Evolutionary conservation across 2,113 vertebrate genomes (phyloP), one percentile per base, ranked within the genome.

Genomic region (Catharus fuscescens): DNA sequence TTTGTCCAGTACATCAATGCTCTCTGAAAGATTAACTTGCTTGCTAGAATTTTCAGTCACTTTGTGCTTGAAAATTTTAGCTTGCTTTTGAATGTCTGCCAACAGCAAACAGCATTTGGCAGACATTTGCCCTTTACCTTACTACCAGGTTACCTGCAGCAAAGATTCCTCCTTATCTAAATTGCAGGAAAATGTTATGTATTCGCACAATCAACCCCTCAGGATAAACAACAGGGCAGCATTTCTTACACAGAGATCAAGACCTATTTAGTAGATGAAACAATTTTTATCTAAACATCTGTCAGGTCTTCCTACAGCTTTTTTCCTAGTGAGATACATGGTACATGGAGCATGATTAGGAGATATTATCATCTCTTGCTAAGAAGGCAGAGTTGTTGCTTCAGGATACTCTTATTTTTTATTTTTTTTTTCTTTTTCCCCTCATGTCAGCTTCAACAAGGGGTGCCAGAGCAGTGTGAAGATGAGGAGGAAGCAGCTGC

Each of bases 381-480:
- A 84, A 42, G 62, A 70, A 50, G 93, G 91, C 84, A 93, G 83
- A 42, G 50, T 57, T 62, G 31, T 72, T 73, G 71, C 66, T 80
- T 61, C 42, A 53, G 31, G 56, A 38, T 48, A 7, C 9, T 34
- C 15, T 12, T 44, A 20, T 10, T 18, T 8, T 8, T 10, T 28
- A 5, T 12, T 56, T 8, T 6, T 34, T 21, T n/a, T 21, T 28
- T 6, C 12, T 18, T 62, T n/a, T 5, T 3, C 16, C 12, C 31
- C 15, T 97, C 95, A 96, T n/a, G 96, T 95, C 92, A 95, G 64
- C 93, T 90, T 97, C 86, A 97, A 3, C 62, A 97, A 26, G 1
- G 76, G 66, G 67, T 96, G 96, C 72, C 94, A 96, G 29, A 96
- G 83, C 88, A 93, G 32, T 0, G 59, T 45, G 4, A 89, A 66